Conservation (phyloP, 1,140 invertebrate genomes). For the Wiebesia pumilae region DNA sequence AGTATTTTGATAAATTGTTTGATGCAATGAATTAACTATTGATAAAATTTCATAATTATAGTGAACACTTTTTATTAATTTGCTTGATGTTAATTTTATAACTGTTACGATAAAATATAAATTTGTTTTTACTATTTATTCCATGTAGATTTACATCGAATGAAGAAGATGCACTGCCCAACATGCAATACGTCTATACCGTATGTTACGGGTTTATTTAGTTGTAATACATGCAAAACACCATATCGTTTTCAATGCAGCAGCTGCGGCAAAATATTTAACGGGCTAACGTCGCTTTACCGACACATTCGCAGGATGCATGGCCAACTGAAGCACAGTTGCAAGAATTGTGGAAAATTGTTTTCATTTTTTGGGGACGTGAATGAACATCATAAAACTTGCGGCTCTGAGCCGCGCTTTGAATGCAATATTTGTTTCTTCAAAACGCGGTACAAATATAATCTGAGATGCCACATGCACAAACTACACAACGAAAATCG, state of each 20-base stretch:
- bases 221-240: background rate
- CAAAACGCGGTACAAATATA: constrained; percentile 29
- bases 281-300: background rate
- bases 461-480: background rate
- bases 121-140: too few species aligned
- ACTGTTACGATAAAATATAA: too few species aligned
- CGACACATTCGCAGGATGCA: constrained; percentile 19
- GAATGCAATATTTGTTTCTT: constrained; percentile 21
- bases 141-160: background rate
- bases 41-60: too few species aligned
- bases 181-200: background rate
- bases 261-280: background rate
- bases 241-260: background rate
- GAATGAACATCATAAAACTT: constrained; percentile 13
- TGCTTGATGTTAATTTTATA: too few species aligned
- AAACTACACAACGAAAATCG: constrained; percentile 36
- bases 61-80: too few species aligned
- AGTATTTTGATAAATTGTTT: too few species aligned
- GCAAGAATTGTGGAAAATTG: background rate
- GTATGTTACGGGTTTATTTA: background rate
- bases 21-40: too few species aligned
- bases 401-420: constrained; percentile 20
- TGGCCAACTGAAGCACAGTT: background rate
- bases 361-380: constrained; percentile 23
- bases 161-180: constrained; percentile 14